Base-by-base conservation (phyloP, 2,113 vertebrate species). In the Scartelaos histophorus region DNA sequence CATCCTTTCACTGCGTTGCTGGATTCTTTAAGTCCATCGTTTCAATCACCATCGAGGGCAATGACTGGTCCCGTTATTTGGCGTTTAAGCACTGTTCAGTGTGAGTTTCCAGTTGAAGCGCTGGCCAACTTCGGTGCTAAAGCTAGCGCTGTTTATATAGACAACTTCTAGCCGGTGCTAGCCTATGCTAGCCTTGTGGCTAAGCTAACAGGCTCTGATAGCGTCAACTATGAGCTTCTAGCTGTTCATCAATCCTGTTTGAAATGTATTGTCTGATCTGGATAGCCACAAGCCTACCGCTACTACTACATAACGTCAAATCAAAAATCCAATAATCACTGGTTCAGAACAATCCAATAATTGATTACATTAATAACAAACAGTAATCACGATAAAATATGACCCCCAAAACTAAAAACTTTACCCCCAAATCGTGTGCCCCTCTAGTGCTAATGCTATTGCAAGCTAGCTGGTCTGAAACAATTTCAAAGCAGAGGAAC, bases 1-100 rank as follows among this genome's bases (percentile, higher is more conserved):
- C 97, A 98, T 98, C 95, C 95, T 94, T 87, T 97, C 95, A 98
- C 94, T 95, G 94, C 93, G 94, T 92, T 92, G 90, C 90, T 89
- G 92, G 92, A 91, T 93, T 93, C 93, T 94, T 94, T 88, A 94
- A 93, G 93, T 94, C 96, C 97, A 98, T 98, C 92, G 95, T 95
- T 91, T 95, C 95, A 95, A 95, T 94, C 94, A 93, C 94, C 95
- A 90, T 94, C 78, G 78, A 81, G 74, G 80, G 80, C 77, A 83
- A 83, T 70, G 80, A 85, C 76, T 75, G 83, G 25, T 81, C 70
- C 62, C 46, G 61, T 73, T 64, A 66, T 62, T 69, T 82, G 67
- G 72, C 73, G 69, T 72, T 69, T 69, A 78, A 67, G 74, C 89
- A 81, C 74, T 62, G 75, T 70, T 85, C 71, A 69, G 78, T 75